Conservation (phyloP, 2,113 vertebrate species). For the Nesogale talazaci region DNA sequence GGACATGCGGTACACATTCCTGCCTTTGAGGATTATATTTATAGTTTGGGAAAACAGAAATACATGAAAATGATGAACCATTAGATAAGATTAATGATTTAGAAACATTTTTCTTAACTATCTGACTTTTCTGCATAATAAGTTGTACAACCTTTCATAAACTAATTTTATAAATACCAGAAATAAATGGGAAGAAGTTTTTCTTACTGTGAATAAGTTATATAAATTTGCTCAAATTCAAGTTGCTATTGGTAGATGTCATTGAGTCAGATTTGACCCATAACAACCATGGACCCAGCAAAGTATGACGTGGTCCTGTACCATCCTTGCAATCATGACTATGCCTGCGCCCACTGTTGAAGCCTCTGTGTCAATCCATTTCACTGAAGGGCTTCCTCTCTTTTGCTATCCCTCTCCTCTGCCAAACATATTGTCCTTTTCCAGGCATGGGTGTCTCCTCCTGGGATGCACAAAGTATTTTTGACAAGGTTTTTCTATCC, state of each 20-base stretch:
- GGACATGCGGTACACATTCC: too few relatives aligned
- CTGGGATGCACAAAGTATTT: too few relatives aligned
- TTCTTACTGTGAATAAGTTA: neutral
- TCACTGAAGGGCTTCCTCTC: too few relatives aligned
- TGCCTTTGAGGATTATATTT: neutral
- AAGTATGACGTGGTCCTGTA: too few relatives aligned
- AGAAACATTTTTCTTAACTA: slow-evolving; percentile 28
- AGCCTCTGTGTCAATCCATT: too few relatives aligned
- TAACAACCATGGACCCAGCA: neutral
- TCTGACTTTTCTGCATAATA: neutral
- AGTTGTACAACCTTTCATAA: neutral
- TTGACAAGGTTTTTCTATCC: too few relatives aligned
- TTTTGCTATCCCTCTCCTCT: too few relatives aligned
- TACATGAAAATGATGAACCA: neutral
- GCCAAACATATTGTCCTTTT: too few relatives aligned
- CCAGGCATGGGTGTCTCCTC: too few relatives aligned
- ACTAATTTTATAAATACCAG: neutral
- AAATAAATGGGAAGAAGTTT: neutral
- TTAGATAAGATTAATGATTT: neutral
- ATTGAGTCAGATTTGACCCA: neutral
- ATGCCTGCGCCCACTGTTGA: too few relatives aligned
- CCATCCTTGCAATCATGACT: too few relatives aligned
- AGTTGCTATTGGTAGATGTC: neutral
- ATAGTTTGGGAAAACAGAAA: neutral
- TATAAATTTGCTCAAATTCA: slow-evolving; percentile 14